Percentiles rank a stretch among this genome's conserved stretches.
Evolutionary conservation across 2,888 invertebrate genomes (phyloP).

Genomic region (Operophtera brumata): DNA sequence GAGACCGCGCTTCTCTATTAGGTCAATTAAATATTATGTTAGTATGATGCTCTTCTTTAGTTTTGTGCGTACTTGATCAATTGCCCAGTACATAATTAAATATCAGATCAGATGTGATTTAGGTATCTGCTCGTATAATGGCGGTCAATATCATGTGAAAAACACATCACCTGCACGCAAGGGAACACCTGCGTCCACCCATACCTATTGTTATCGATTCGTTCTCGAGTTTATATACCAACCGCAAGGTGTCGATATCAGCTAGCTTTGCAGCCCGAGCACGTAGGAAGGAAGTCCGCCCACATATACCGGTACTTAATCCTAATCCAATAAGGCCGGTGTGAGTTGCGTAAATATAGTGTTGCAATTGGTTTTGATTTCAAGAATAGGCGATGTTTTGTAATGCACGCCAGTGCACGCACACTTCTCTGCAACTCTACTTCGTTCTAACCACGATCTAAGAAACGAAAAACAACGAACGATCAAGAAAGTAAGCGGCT

Average conservation of each 20-base stretch:
- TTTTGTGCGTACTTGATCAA: background rate
- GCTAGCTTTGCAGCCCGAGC: constrained; percentile 12
- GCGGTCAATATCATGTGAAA: too few species aligned
- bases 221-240: constrained; percentile 10
- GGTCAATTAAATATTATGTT: too few species aligned
- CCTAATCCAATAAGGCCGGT: constrained; percentile 19
- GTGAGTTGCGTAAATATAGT: constrained; percentile 18
- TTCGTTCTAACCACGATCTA: too few species aligned
- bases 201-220: constrained; percentile 11
- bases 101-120: too few species aligned
- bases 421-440: too few species aligned
- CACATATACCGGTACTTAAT: constrained; percentile 23
- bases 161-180: background rate
- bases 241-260: constrained; percentile 14
- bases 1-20: too few species aligned
- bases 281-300: constrained; percentile 33
- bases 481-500: too few species aligned
- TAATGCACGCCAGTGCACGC: background rate
- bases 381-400: constrained; percentile 5
- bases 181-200: constrained; percentile 11
- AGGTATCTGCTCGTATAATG: too few species aligned
- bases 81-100: too few species aligned
- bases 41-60: background rate
- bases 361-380: constrained; percentile 18
- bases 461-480: too few species aligned